These are phyloP conservation scores for Corticium candelabrum DNA, from an alignment of 37 sponge, comb jelly and placozoan genomes.

Conservation along the genomic window DNA sequence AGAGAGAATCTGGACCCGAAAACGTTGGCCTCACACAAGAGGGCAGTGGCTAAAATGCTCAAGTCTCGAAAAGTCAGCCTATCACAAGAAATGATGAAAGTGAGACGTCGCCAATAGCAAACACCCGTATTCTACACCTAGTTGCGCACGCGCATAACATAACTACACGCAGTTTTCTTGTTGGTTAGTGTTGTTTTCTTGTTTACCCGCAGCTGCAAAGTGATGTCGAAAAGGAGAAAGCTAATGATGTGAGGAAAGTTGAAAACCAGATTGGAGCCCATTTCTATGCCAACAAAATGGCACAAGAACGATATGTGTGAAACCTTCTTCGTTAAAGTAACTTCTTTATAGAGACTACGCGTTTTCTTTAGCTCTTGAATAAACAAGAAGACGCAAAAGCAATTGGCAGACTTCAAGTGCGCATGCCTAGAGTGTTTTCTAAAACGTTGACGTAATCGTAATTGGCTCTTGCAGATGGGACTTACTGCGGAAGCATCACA, in stretches of 20 bases:
- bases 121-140: too few relatives aligned
- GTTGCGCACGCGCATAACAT: too few relatives aligned
- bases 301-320: neutral
- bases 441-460: too few relatives aligned
- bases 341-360: neutral
- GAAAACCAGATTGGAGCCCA: neutral
- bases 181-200: neutral
- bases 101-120: too few relatives aligned
- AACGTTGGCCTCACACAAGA: neutral
- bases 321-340: neutral
- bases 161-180: neutral
- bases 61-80: neutral
- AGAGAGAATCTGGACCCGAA: neutral
- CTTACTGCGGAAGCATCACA: neutral
- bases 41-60: neutral
- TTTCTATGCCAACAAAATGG: neutral
- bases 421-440: too few relatives aligned
- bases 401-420: too few relatives aligned
- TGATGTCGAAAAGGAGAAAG: neutral
- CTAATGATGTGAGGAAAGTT: neutral
- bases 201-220: neutral
- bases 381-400: neutral
- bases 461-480: neutral
- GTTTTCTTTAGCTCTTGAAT: neutral
- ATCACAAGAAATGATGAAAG: neutral